Evolutionary conservation across 2,888 invertebrate species (phyloP), one percentile per base, ranked within the genome.

Genomic region (Lagria hirta): DNA sequence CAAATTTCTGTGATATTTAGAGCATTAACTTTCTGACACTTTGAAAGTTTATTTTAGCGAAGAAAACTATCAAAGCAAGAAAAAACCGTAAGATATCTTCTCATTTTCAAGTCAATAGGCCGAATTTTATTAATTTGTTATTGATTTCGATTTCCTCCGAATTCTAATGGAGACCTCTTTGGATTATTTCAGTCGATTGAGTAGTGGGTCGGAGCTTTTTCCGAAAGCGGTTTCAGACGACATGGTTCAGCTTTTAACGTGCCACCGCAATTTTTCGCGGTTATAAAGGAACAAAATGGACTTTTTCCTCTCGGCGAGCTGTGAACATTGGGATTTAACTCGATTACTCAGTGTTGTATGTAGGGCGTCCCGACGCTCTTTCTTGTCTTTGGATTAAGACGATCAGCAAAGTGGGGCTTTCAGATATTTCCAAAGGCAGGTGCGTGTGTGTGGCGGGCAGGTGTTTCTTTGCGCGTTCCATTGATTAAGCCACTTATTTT

Each of bases 401-500:
- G 29, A 40, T 40, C 26, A 30, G 13, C 16, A 16, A 34, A 23
- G 27, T 8, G 22, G 15, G 27, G 32, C 24, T 22, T 22, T 21
- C n/a, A 29, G 27, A 23, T 20, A 35, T 21, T 23, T 30, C 36
- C 30, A 10, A 16, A 35, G 46, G 46, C 46, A 46, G 46, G 46
- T 46, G 46, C 29, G 24, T 35, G 41, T 41, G 46, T 35, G 46
- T 8, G 33, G 46, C 54, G 22, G 33, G 46, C 54, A 55, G 54
- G 54, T 55, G 54, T 48, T 44, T 43, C 48, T 46, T 38, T 30
- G 45, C 36, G 24, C 34, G 43, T 40, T 33, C 41, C 40, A 33
- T 34, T 52, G 54, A 54, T 54, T 54, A 54, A 52, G 48, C 50
- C 49, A 52, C 48, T 52, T 53, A 46, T 49, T 47, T 51, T 44